These are phyloP conservation scores for Carpatolechia fugitivella DNA, from an alignment of 2,888 invertebrate species.

Conservation along the genomic window DNA sequence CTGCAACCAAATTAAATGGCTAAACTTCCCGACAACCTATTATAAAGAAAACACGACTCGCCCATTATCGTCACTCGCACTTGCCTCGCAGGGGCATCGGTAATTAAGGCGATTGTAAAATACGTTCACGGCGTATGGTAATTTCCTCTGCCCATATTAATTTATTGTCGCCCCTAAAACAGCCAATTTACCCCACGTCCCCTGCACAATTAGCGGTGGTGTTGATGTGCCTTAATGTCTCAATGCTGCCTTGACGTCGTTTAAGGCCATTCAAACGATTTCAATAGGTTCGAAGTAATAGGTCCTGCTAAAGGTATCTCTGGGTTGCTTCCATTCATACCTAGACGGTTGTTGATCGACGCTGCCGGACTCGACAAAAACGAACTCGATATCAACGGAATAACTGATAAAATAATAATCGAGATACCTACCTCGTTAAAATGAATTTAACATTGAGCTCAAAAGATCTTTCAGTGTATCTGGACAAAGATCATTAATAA, in stretches of 20 bases:
- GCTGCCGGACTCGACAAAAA: no score
- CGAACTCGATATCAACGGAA: no score
- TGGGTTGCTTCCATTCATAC: no score
- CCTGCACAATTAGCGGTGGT: slow-evolving; percentile 63
- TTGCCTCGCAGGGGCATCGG: slow-evolving; percentile 49
- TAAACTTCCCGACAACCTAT: slow-evolving; percentile 20
- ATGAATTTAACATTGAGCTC: no score
- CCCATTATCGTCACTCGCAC: slow-evolving; percentile 52
- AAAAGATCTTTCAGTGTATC: no score
- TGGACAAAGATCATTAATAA: no score
- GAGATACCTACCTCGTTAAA: no score
- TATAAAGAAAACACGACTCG: slow-evolving; percentile 35
- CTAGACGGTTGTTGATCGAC: no score
- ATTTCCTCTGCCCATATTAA: slow-evolving; percentile 68
- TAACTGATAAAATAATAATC: no score
- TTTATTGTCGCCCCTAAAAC: slow-evolving; percentile 73
- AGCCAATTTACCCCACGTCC: slow-evolving; percentile 66
- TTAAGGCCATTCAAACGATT: slow-evolving; percentile 23
- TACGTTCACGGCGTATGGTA: slow-evolving; percentile 66
- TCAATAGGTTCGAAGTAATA: neutral
- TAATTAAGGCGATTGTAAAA: slow-evolving; percentile 72
- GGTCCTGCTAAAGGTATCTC: no score
- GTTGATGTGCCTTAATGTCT: slow-evolving; percentile 59
- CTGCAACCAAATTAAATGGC: neutral
- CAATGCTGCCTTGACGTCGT: slow-evolving; percentile 44